Evolutionary conservation across 2,113 vertebrate genomes (phyloP).

Genomic region (Hylia prasina): DNA sequence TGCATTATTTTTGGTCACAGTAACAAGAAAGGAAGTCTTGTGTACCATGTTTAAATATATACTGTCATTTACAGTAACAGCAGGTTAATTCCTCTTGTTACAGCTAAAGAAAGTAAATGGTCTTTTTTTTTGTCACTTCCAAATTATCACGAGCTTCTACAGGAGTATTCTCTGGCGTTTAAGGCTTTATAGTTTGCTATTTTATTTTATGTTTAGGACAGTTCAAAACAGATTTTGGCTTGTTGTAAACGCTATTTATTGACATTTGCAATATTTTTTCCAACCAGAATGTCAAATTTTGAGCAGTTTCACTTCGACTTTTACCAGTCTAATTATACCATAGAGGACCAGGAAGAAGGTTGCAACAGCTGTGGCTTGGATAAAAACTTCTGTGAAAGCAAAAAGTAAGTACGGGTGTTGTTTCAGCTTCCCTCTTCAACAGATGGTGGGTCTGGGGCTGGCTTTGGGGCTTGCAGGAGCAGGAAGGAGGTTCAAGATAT

Average conservation of each 20-base stretch:
- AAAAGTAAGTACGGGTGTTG: slow-evolving; percentile 54
- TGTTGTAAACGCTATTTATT: background rate
- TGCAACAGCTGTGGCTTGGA: slow-evolving; percentile 18
- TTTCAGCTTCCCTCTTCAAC: background rate
- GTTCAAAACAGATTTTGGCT: background rate
- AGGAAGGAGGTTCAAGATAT: background rate
- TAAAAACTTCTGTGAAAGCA: slow-evolving; percentile 8
- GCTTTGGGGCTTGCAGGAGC: background rate
- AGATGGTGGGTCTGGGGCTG: background rate
- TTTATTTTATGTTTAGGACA: background rate
- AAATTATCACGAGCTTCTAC: background rate
- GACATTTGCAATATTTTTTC: background rate
- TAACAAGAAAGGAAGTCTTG: background rate
- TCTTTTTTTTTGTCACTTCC: background rate
- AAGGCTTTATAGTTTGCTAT: background rate
- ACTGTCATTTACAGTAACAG: background rate
- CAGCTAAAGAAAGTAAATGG: background rate
- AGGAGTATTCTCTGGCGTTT: background rate
- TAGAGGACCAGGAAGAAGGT: slow-evolving; percentile 73
- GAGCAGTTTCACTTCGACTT: slow-evolving; percentile 80
- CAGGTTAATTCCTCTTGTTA: background rate
- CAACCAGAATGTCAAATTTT: slow-evolving; percentile 78
- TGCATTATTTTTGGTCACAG: background rate
- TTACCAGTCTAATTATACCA: slow-evolving; percentile 83
- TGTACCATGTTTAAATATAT: background rate